Base-by-base conservation (phyloP, 1,140 invertebrate genomes). In the Drosophila nikananu region DNA sequence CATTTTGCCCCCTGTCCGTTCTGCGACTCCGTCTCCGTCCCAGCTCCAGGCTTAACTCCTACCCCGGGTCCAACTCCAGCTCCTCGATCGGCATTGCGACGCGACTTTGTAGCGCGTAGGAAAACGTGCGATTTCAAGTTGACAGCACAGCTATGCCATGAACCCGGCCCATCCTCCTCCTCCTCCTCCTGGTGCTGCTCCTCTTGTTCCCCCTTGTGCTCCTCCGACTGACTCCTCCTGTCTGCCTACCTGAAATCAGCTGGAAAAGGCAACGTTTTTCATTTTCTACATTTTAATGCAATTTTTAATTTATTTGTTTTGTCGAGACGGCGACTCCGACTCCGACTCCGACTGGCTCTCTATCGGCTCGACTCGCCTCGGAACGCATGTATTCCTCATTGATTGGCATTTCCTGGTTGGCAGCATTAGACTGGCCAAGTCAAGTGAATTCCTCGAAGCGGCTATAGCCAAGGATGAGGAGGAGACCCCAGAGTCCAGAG, bases 361-460 rank as follows among this genome's bases (percentile, higher is more conserved):
- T 75, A 61, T 49, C 64, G 59, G 46, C 57, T 23, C 27, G 57
- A 42, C 54, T 57, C 54, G 54, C 54, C 35, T 35, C 48, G 30
- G 71, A 84, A 90, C 86, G 82, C 86, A 90, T 90, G 86, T 86
- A 81, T 91, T 68, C 83, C 71, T 51, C 77, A 91, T 91, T 91
- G 90, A 91, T 91, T 91, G 90, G 90, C 90, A 91, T 91, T 91
- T 91, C 90, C 90, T 91, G 90, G 90, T 91, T 91, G 83, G 57
- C 78, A 77, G 84, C 84, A 87, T 89, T 87, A 87, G 83, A 80
- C 77, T 79, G 83, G 72, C 73, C 83, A 84, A 81, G 81, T 89
- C 86, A 89, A 90, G 84, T 90, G 86, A 86, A 90, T 90, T 90
- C 86, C 86, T 86, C 82, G 86, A 90, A 91, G 67, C 71, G 55